These are phyloP conservation scores for Malurus alboscapulatus DNA, from an alignment of 2,113 vertebrate species.

Conservation along the genomic window DNA sequence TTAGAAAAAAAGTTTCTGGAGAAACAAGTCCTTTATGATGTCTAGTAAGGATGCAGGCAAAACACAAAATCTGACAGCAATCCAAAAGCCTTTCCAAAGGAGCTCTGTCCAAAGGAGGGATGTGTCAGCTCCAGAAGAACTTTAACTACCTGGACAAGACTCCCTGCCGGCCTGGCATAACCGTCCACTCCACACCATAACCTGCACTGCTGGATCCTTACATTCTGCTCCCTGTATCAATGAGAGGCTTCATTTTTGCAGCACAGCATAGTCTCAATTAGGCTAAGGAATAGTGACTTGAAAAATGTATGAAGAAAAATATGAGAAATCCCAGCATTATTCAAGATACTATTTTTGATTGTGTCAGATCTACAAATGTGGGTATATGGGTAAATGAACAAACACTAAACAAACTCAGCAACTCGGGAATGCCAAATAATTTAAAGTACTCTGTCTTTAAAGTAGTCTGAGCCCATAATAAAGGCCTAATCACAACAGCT, in stretches of 20 bases:
- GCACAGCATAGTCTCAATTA: neutral
- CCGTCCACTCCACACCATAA: accelerated
- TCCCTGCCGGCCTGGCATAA: accelerated
- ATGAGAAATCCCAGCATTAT: neutral
- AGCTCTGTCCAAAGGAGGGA: neutral
- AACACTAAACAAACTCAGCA: neutral
- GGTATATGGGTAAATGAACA: neutral
- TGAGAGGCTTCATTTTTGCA: neutral
- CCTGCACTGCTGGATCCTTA: neutral
- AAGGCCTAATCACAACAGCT: neutral
- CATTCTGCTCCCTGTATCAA: neutral
- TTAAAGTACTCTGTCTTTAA: neutral
- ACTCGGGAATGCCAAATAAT: neutral
- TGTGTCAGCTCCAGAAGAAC: neutral
- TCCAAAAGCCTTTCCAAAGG: neutral
- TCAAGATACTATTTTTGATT: neutral
- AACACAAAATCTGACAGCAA: neutral
- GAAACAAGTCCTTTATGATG: neutral
- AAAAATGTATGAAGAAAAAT: neutral
- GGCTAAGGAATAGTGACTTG: neutral
- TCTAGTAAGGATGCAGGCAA: neutral
- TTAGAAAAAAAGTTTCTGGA: neutral
- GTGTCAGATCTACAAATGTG: neutral
- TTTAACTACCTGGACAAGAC: neutral
- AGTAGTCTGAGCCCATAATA: neutral